Conservation (phyloP, 2,888 invertebrate species). For the Papilio elwesi region DNA sequence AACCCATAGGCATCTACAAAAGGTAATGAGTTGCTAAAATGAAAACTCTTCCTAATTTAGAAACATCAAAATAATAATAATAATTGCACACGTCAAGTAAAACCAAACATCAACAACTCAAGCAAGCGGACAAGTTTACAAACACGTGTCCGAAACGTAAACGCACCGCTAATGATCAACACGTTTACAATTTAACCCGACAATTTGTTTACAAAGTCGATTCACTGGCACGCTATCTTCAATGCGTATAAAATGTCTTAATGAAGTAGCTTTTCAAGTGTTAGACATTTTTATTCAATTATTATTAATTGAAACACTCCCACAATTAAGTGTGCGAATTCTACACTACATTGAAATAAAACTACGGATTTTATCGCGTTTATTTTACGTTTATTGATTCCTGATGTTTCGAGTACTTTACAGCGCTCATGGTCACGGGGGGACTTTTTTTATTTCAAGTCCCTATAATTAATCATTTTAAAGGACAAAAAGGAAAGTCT, state of each 20-base stretch:
- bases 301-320: neutral
- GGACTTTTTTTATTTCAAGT: too few relatives aligned
- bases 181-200: conserved; percentile 30
- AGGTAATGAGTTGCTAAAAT: too few relatives aligned
- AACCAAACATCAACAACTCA: conserved; percentile 9
- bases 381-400: too few relatives aligned
- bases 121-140: conserved; percentile 33
- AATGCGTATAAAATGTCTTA: neutral
- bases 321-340: neutral
- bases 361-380: too few relatives aligned
- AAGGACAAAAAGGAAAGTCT: neutral
- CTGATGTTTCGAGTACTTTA: too few relatives aligned
- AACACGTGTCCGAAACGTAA: conserved; percentile 32
- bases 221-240: neutral
- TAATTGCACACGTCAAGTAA: neutral
- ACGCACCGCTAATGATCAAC: conserved; percentile 26
- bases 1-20: too few relatives aligned
- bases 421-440: too few relatives aligned
- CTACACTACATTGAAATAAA: too few relatives aligned
- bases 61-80: neutral
- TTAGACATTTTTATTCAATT: too few relatives aligned
- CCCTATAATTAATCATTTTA: neutral
- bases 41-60: too few relatives aligned
- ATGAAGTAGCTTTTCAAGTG: neutral
- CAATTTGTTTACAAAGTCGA: conserved; percentile 27